Evolutionary conservation across 2,888 invertebrate genomes (phyloP), one percentile per base, ranked within the genome.

Genomic region (Agapetus fuscipes): DNA sequence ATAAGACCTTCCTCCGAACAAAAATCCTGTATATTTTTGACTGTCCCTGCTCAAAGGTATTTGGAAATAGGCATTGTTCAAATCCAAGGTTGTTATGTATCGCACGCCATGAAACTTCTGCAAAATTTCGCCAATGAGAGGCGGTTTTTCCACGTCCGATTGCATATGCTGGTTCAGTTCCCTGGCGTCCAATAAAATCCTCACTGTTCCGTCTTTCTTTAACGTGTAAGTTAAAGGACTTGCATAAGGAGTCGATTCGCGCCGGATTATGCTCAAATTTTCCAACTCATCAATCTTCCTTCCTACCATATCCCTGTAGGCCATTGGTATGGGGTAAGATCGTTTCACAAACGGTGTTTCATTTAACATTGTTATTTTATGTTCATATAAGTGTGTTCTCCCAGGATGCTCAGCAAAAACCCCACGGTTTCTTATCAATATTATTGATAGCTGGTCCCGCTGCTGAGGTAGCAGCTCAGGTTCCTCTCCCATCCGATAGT

Each of bases 141-240:
- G 50, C 2, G 26, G 34, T 10, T 25, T 34, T 14, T 26, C 63
- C 68, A 33, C 65, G 71, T 1, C 5, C 26, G 34, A 24, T 14
- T 34, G 15, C 34, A 34, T 34, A 3, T 26, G 6, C 2, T 48
- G 45, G 45, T 58, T 57, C 2, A 56, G 27, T 30, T 41, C 48
- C 7, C 57, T 27, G 0, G 55, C 56, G 42, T 57, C 56, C 12
- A 56, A 37, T 41, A 56, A 54, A 14, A 57, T 46, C 3, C 57
- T 42, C 2, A 56, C 39, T 6, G 45, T 38, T 1, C 52, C 53
- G 35, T 56, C 53, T 28, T 51, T 54, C 37, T 56, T 57, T 16
- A 45, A 26, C 0, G 52, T 51, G 4, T 52, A 50, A 2, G 53
- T 49, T 12, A 56, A 32, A 1, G 55, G 57, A 30, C 55, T 56